A percentile compares a stretch with the other conserved stretches of the same genome.
These are phyloP conservation scores for Acholoe squamosa DNA, from an alignment of 2,888 invertebrate species.

Conservation along the genomic window DNA sequence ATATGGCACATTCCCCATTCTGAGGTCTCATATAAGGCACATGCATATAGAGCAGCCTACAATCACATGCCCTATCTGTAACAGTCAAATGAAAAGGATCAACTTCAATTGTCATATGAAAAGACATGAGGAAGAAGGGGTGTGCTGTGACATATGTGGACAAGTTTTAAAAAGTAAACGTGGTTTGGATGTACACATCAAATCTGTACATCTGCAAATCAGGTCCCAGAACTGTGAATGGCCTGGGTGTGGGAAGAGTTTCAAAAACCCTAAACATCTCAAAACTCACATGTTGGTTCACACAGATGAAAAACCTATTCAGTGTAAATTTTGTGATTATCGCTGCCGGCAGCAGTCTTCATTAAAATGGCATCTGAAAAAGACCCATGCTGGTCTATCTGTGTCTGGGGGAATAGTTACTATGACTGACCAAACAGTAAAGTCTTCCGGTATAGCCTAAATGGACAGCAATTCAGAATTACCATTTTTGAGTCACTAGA, in stretches of 20 bases:
- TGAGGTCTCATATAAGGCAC: not conserved
- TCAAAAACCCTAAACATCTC: not conserved
- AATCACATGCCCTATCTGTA: not conserved
- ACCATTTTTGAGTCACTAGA: too few relatives aligned
- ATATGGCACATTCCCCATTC: not conserved
- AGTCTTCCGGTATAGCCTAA: too few relatives aligned
- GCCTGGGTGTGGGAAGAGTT: not conserved
- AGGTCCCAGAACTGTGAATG: not conserved
- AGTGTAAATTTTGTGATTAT: not conserved
- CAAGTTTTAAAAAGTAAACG: not conserved
- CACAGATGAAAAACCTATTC: not conserved
- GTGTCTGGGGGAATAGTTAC: too few relatives aligned
- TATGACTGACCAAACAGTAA: too few relatives aligned
- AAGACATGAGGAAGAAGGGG: not conserved
- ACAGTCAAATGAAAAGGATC: not conserved
- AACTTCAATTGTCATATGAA: not conserved
- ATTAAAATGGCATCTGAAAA: not conserved
- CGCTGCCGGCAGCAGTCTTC: slow-evolving; percentile 1
- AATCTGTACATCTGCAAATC: not conserved
- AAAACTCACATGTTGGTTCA: slow-evolving; percentile 5
- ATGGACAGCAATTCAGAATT: too few relatives aligned
- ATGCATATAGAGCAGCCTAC: not conserved
- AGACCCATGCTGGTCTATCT: too few relatives aligned
- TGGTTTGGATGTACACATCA: not conserved
- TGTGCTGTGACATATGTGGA: not conserved